Evolutionary conservation across 1,140 invertebrate species (phyloP).

Genomic region (Drosophila neocordata): DNA sequence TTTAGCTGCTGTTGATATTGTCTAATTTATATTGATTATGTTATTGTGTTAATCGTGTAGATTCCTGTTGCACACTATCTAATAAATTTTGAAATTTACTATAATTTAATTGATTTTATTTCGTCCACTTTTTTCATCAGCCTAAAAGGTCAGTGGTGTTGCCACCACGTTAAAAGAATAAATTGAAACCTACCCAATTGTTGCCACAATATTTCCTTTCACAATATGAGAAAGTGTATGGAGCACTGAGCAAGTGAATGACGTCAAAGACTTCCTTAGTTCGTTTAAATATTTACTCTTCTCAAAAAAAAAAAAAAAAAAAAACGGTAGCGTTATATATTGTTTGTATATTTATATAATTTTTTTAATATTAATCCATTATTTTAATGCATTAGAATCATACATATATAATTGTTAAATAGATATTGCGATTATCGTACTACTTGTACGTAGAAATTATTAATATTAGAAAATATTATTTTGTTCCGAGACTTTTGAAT

Average conservation of each 20-base stretch:
- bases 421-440: too few species aligned
- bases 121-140: slow-evolving; percentile 64
- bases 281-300: neutral
- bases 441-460: too few species aligned
- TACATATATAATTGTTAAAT: too few species aligned
- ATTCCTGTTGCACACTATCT: neutral
- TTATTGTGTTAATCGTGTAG: neutral
- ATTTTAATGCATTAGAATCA: too few species aligned
- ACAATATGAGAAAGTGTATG: neutral
- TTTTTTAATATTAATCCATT: too few species aligned
- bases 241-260: neutral
- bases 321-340: too few species aligned
- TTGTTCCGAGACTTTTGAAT: too few species aligned
- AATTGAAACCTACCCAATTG: neutral
- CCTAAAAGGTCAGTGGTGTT: slow-evolving; percentile 29
- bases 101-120: slow-evolving; percentile 77
- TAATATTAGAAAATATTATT: too few species aligned
- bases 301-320: too few species aligned
- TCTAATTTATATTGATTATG: neutral
- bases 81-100: slow-evolving; percentile 14
- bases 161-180: slow-evolving; percentile 22
- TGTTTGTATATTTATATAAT: too few species aligned
- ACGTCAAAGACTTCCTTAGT: neutral
- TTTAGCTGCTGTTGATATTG: slow-evolving; percentile 22
- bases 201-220: neutral